These are phyloP conservation scores for Carcinoscorpius rotundicauda DNA, from an alignment of 1,140 invertebrate species.

Conservation along the genomic window DNA sequence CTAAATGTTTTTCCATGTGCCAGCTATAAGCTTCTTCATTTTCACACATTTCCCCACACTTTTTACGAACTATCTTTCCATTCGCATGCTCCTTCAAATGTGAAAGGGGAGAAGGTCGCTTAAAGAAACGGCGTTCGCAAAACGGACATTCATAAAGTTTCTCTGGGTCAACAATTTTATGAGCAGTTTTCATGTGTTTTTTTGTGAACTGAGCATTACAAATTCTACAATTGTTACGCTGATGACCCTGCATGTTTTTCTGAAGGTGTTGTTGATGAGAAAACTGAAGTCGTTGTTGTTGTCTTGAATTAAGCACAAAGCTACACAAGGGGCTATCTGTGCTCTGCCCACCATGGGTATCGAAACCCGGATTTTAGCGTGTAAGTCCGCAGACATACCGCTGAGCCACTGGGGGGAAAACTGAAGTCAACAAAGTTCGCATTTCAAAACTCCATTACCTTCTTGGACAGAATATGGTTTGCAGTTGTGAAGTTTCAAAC, in stretches of 20 bases:
- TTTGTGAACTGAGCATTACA: conserved; percentile 19
- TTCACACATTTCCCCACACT: conserved; percentile 26
- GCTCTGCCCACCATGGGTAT: no score
- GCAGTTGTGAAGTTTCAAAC: neutral
- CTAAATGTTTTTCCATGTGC: conserved; percentile 25
- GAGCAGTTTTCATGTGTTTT: conserved; percentile 13
- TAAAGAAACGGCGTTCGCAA: conserved; percentile 18
- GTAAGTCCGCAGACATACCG: no score
- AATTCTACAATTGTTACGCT: conserved; percentile 16
- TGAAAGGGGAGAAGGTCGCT: conserved; percentile 20
- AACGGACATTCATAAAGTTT: conserved; percentile 17
- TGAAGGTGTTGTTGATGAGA: conserved; percentile 10
- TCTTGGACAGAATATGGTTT: neutral
- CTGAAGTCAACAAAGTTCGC: conserved; percentile 11
- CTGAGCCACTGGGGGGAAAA: no score
- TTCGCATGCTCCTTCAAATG: conserved; percentile 26
- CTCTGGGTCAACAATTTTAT: conserved; percentile 16
- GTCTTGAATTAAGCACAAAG: no score
- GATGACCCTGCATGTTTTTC: conserved; percentile 14
- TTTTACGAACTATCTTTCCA: conserved; percentile 25
- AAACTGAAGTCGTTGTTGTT: no score
- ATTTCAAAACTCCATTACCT: conserved; percentile 2
- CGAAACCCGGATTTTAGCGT: no score
- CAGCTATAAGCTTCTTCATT: conserved; percentile 19
- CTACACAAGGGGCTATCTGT: no score